Evolutionary conservation across 2,797 vertebrate species (phyloP).

Genomic region (Orestias chungarensis): DNA sequence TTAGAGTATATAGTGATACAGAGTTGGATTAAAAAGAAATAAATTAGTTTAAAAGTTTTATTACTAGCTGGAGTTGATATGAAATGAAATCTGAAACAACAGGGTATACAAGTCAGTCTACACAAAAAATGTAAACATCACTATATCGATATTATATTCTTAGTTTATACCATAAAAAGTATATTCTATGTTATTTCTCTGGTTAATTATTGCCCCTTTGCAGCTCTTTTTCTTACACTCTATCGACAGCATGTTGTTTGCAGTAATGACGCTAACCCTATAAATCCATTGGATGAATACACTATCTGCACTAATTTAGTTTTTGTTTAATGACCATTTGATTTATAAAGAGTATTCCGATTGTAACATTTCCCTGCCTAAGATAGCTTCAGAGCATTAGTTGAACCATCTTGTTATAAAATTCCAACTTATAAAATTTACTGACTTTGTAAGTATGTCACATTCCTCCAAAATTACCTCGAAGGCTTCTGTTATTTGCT

Average conservation of each 20-base stretch:
- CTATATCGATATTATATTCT: not conserved
- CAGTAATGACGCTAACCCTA: not conserved
- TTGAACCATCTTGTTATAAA: slow-evolving; percentile 20
- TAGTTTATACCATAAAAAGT: not conserved
- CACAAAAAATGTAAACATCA: not conserved
- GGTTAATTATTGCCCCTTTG: not conserved
- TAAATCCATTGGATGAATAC: not conserved
- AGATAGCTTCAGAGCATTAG: not conserved
- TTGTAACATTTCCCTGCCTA: not conserved
- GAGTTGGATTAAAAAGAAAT: not conserved
- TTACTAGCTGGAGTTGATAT: not conserved
- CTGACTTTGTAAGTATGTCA: slow-evolving; percentile 33
- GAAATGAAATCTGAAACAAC: not conserved
- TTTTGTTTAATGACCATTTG: not conserved
- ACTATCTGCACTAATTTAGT: not conserved
- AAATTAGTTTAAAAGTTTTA: not conserved
- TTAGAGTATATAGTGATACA: not conserved
- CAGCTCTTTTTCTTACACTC: not conserved
- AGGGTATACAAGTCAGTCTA: not conserved
- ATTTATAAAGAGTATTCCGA: not conserved
- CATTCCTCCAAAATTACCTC: slow-evolving; percentile 28
- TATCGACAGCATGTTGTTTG: not conserved
- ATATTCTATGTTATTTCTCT: not conserved
- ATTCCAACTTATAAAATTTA: slow-evolving; percentile 35
- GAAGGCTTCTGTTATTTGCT: slow-evolving; percentile 38